Evolutionary conservation across 2,113 vertebrate species (phyloP).

Genomic region (Mustela nigripes): DNA sequence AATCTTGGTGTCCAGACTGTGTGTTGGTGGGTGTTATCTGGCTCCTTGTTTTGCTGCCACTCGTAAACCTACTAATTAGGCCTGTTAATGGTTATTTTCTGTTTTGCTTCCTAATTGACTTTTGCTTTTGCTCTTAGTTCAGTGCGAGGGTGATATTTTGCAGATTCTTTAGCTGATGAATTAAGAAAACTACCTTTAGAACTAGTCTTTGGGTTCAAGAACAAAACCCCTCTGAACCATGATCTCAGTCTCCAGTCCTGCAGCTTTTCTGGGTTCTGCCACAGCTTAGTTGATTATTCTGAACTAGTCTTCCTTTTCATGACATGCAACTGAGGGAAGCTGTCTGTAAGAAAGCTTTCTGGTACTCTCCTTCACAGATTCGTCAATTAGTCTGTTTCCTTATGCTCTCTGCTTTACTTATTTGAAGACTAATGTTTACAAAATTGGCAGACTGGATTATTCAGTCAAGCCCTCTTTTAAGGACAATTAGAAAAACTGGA

Average conservation of each 20-base stretch:
- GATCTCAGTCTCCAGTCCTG: not conserved
- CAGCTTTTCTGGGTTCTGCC: not conserved
- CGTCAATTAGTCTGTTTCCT: not conserved
- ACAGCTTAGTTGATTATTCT: not conserved
- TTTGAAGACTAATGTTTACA: not conserved
- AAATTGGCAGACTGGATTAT: not conserved
- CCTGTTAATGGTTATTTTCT: conserved; percentile 17
- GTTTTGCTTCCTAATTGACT: not conserved
- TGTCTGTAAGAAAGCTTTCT: not conserved
- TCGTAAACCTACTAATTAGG: not conserved
- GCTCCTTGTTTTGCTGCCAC: not conserved
- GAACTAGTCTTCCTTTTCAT: not conserved
- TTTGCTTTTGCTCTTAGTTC: not conserved
- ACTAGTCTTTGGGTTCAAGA: not conserved
- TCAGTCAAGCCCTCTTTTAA: not conserved
- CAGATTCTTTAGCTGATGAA: not conserved
- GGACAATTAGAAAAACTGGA: not conserved
- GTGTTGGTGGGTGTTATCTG: not conserved
- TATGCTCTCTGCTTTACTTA: conserved; percentile 12
- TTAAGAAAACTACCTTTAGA: conserved; percentile 39
- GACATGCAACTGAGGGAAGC: not conserved
- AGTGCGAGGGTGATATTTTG: not conserved
- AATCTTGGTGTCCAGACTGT: not conserved
- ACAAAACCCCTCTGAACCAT: not conserved
- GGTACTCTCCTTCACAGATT: not conserved